Conservation (phyloP, 2,113 vertebrate genomes). For the Mohoua ochrocephala region DNA sequence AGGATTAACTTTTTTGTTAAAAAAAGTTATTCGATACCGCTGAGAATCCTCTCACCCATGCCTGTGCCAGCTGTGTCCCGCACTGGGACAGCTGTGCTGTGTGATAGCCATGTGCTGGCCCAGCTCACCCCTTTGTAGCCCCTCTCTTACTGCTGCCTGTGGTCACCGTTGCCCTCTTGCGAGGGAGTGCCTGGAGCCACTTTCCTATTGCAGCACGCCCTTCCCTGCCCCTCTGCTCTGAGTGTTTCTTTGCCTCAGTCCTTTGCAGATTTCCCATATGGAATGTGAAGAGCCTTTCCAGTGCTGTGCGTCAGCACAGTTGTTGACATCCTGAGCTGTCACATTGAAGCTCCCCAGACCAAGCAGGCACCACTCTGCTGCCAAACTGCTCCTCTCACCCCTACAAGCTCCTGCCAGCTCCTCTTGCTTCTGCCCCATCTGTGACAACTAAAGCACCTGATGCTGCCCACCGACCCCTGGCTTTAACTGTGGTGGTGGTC, state of each 20-base stretch:
- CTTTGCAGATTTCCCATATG: not conserved
- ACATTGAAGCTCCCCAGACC: not conserved
- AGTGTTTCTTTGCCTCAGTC: not conserved
- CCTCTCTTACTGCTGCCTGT: not conserved
- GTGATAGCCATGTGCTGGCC: not conserved
- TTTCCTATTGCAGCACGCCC: not conserved
- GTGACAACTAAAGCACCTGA: not conserved
- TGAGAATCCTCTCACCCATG: not conserved
- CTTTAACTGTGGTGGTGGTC: not conserved
- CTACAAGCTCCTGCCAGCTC: not conserved
- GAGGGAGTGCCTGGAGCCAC: not conserved
- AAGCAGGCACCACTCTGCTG: not conserved
- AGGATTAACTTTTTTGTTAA: not conserved
- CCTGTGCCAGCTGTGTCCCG: accelerated
- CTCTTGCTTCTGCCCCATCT: not conserved
- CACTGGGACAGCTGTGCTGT: not conserved
- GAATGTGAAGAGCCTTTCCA: not conserved
- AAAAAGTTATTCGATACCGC: not conserved
- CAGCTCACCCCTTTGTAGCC: not conserved
- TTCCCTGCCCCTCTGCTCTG: not conserved
- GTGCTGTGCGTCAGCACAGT: not conserved
- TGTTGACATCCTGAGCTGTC: not conserved
- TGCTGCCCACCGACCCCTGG: not conserved
- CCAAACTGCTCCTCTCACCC: not conserved
- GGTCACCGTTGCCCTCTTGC: accelerated